Evolutionary conservation across 2,888 invertebrate genomes (phyloP), one percentile per base, ranked within the genome.

Genomic region (Sialis lutaria): DNA sequence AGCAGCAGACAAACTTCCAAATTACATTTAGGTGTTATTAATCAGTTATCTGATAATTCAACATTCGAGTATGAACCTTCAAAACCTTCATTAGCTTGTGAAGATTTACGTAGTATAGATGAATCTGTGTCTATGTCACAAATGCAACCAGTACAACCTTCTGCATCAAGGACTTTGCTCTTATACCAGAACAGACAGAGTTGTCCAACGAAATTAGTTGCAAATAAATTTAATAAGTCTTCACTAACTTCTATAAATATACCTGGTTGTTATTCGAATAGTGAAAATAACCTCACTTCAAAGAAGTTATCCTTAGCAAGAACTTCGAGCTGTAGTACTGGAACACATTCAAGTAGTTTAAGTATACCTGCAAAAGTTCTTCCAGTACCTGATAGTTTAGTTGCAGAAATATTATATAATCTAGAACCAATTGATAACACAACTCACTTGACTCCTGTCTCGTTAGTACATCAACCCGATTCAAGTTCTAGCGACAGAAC

Each of bases 31-130:
- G 57, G 57, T 31, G 53, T 55, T 35, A 53, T 59, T 6, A 62
- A 64, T 40, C 47, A 77, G 63, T 70, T 69, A 53, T 71, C 73
- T 12, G 74, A 74, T 54, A 69, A 72, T 56, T 74, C 74, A 42
- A 73, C 74, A 54, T 74, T 74, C 54, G 71, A 71, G 54, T 68
- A 65, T 22, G 65, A 72, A 32, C 60, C 72, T 5, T 60, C 65
- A 2, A 72, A 67, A 45, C 65, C 66, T 12, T 75, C 75, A 53
- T 70, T 73, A 64, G 79, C 78, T 7, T 81, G 77, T 58, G 81
- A 82, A 61, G 75, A 82, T 67, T 64, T 82, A 51, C 70, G 74
- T 8, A 74, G 77, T 60, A 69, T 81, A 57, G 74, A 76, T 57
- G 76, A 74, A 56, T 73, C 73, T 59, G 68, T 68, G 7, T 69